Base-by-base conservation (phyloP, 1,140 invertebrate genomes). In the Drosophila sp. region DNA sequence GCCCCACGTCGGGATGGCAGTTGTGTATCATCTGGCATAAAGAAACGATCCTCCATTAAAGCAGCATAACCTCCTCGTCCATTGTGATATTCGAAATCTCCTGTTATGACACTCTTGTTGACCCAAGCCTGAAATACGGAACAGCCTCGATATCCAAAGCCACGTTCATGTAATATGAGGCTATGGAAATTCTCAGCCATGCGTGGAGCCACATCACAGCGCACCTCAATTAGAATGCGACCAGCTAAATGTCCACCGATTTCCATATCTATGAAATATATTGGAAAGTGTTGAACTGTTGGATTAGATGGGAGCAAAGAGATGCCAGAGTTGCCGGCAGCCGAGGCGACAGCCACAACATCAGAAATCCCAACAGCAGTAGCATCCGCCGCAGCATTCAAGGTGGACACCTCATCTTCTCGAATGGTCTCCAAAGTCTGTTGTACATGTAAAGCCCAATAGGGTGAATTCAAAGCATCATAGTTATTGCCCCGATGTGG, bases 111-210 rank as follows among this genome's bases (percentile, higher is more conserved):
- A 78, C 95, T 96, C 86, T 97, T 96, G 35, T 95, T 95, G 78
- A 95, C 95, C 96, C 96, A 97, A 79, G 96, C 96, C 80, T 97
- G 96, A 89, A 97, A 97, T 68, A 97, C 95, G 60, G 94, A 93
- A 91, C 96, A 97, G 10, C 96, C 96, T 70, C 95, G 96, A 84
- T 96, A 97, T 30, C 96, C 95, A 63, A 96, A 94, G 8, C 96
- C 96, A 25, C 95, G 93, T 78, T 97, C 96, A 1, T 97, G 96
- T 0, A 95, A 96, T 8, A 96, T 94, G 2, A 98, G 92, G 1
- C 95, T 93, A 68, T 95, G 94, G 92, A 98, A 98, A 92, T 98
- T 98, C 90, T 97, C 96, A 27, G 96, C 95, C 94, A 98, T 98
- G 86, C 96, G 97, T 3, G 98, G 98, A 2, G 97, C 97, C 4